A percentile compares a stretch with the other conserved stretches of the same genome.
These are phyloP conservation scores for Operophtera brumata DNA, from an alignment of 2,888 invertebrate species.

Conservation along the genomic window DNA sequence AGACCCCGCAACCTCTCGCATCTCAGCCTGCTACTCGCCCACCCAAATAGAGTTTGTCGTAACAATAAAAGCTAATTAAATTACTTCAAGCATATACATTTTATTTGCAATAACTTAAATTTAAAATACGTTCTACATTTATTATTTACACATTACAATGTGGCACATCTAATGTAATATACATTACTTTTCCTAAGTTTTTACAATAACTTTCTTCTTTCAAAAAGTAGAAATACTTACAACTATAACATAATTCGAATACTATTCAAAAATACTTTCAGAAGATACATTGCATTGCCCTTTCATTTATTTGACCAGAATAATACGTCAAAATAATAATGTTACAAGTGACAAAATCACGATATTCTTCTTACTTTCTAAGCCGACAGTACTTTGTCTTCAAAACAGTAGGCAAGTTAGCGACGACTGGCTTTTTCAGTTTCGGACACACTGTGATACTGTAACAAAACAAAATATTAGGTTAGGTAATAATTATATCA, in stretches of 20 bases:
- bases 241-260: constrained; percentile 30
- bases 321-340: background rate
- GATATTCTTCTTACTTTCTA: constrained; percentile 36
- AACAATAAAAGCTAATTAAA: no score
- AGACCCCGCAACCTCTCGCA: no score
- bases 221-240: background rate
- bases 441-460: constrained; percentile 87
- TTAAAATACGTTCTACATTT: no score
- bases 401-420: constrained; percentile 80
- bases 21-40: no score
- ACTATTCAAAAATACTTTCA: constrained; percentile 35
- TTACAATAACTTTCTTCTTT: constrained; percentile 1
- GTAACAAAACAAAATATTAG: constrained; percentile 50
- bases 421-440: constrained; percentile 82
- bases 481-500: background rate
- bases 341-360: background rate
- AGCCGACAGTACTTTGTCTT: constrained; percentile 70
- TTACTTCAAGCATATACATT: no score
- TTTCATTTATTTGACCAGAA: constrained; percentile 1
- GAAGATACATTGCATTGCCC: constrained; percentile 11
- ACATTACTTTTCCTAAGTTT: constrained; percentile 23
- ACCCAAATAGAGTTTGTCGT: no score
- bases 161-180: constrained; percentile 22
- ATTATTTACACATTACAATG: constrained; percentile 7
- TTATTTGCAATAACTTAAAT: no score